A percentile compares a stretch with the other conserved stretches of the same genome.
These are phyloP conservation scores for Tachysurus fulvidraco DNA, from an alignment of 2,113 vertebrate species.

Conservation along the genomic window DNA sequence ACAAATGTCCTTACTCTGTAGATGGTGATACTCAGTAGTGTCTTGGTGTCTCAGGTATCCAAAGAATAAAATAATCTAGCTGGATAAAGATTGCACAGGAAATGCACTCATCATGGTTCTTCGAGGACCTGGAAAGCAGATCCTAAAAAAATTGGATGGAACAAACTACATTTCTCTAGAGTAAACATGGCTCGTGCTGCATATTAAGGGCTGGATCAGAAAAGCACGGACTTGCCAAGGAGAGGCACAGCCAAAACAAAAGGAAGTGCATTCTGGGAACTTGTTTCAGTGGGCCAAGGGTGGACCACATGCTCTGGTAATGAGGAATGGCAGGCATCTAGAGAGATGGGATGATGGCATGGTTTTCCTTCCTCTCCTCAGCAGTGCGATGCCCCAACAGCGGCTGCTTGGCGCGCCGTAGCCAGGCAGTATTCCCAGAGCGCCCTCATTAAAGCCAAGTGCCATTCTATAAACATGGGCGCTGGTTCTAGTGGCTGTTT, in stretches of 20 bases:
- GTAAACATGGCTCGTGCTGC: conserved; percentile 4
- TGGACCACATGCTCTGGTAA: conserved; percentile 61
- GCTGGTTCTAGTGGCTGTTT: conserved; percentile 45
- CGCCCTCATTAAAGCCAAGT: conserved; percentile 62
- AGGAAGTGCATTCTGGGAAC: conserved; percentile 27
- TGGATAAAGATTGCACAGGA: neutral
- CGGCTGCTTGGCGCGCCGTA: conserved; percentile 57
- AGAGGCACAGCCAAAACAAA: conserved; percentile 46
- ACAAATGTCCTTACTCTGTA: neutral
- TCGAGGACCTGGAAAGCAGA: neutral
- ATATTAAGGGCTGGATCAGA: conserved; percentile 14
- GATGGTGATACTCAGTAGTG: neutral
- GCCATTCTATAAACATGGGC: conserved; percentile 51
- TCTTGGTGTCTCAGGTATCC: neutral
- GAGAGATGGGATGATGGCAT: conserved; percentile 58
- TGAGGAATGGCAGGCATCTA: conserved; percentile 59
- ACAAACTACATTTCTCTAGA: neutral
- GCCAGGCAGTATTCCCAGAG: conserved; percentile 56
- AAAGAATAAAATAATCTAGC: neutral
- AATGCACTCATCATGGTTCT: neutral
- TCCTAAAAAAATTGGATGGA: neutral
- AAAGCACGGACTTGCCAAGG: conserved; percentile 26
- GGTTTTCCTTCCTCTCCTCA: conserved; percentile 55
- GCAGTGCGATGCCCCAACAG: conserved; percentile 39
- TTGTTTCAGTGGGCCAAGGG: conserved; percentile 19